These are phyloP conservation scores for Melanostigma gelatinosum DNA, from an alignment of 2,113 vertebrate species.

Conservation along the genomic window DNA sequence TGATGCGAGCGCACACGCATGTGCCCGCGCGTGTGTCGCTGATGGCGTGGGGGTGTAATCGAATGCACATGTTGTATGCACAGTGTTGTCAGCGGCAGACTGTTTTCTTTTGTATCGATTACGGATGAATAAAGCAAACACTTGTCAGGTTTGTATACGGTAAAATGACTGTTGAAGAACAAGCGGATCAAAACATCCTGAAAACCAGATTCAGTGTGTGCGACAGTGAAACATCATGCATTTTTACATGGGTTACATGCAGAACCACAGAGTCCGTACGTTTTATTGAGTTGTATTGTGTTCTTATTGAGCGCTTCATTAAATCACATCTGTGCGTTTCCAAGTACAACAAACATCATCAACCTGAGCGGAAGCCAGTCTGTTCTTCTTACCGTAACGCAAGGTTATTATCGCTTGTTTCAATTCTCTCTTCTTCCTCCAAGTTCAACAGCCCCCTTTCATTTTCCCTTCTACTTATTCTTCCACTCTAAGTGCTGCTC, in stretches of 20 bases:
- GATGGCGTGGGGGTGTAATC: constrained; percentile 50
- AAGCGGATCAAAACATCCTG: constrained; percentile 62
- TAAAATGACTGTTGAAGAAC: constrained; percentile 51
- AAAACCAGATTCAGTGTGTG: constrained; percentile 28
- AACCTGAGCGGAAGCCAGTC: constrained; percentile 8
- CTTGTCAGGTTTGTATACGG: constrained; percentile 67
- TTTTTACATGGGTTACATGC: neutral
- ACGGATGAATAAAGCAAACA: constrained; percentile 75
- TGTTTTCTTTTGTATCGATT: constrained; percentile 74
- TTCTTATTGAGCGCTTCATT: constrained; percentile 28
- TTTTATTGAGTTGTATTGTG: constrained; percentile 11
- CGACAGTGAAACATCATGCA: constrained; percentile 11
- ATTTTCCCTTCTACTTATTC: constrained; percentile 40
- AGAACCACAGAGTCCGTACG: constrained; percentile 10
- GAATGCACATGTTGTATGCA: constrained; percentile 59
- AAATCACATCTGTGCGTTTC: neutral
- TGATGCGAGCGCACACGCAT: constrained; percentile 6
- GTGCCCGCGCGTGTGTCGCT: neutral
- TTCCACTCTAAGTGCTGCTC: constrained; percentile 26
- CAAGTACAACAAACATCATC: constrained; percentile 1
- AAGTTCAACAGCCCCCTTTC: constrained; percentile 48
- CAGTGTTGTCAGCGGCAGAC: constrained; percentile 52
- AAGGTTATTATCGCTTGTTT: constrained; percentile 27
- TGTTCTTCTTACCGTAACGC: constrained; percentile 2
- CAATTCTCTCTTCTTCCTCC: constrained; percentile 34